Evolutionary conservation across 2,113 vertebrate species (phyloP).

Genomic region (Hyperopisus bebe): DNA sequence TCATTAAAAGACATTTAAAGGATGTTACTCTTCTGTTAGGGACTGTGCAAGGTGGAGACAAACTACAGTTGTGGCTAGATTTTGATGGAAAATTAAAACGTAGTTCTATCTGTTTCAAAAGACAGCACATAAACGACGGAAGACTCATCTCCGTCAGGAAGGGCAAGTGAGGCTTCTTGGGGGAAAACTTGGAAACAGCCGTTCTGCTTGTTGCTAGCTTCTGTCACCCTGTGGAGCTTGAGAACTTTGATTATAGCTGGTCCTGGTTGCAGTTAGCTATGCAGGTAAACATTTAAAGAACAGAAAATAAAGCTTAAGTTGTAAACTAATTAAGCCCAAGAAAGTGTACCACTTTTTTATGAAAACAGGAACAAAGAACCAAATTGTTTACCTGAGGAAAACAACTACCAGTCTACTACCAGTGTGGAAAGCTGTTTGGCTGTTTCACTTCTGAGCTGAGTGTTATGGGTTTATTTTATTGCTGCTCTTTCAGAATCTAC

Average conservation of each 20-base stretch:
- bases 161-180: not conserved
- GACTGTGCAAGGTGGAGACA: not conserved
- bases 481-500: not conserved
- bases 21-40: not conserved
- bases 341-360: not conserved
- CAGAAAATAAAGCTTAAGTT: not conserved
- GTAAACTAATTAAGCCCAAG: not conserved
- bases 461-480: not conserved
- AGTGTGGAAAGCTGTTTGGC: not conserved
- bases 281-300: not conserved
- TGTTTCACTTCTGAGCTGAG: not conserved
- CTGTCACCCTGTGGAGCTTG: not conserved
- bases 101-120: not conserved
- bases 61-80: not conserved
- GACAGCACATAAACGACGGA: not conserved
- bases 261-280: not conserved
- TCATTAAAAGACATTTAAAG: conserved; percentile 5
- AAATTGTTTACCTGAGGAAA: not conserved
- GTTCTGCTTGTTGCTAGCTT: not conserved
- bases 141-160: not conserved
- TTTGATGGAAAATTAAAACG: not conserved
- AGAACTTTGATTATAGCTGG: not conserved
- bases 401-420: not conserved
- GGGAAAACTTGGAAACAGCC: not conserved
- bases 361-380: not conserved